These are phyloP conservation scores for Melolontha melolontha DNA, from an alignment of 2,888 invertebrate genomes.

Conservation along the genomic window DNA sequence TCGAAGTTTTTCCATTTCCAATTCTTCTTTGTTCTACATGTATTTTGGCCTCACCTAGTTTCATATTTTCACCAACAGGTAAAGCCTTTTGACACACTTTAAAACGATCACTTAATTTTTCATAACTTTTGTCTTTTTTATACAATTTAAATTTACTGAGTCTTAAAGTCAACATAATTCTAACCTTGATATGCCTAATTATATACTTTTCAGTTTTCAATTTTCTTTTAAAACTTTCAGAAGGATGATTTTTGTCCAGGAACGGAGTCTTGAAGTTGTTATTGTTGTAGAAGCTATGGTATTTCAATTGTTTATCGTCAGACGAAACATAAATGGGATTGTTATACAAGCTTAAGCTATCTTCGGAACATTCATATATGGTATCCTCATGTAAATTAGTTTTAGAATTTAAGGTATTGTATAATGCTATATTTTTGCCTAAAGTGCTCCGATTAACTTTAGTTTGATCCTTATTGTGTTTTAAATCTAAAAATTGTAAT, in stretches of 20 bases:
- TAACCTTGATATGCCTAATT: slow-evolving; percentile 73
- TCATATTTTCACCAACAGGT: slow-evolving; percentile 39
- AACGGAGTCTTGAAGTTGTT: slow-evolving; percentile 12
- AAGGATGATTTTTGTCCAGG: slow-evolving; percentile 7
- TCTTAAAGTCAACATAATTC: slow-evolving; percentile 76
- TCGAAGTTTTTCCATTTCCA: slow-evolving; percentile 62
- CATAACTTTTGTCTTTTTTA: slow-evolving; percentile 51
- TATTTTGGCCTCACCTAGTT: slow-evolving; percentile 49
- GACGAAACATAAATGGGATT: slow-evolving; percentile 61
- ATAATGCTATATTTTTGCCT: slow-evolving; percentile 55
- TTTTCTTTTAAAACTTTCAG: slow-evolving; percentile 48
- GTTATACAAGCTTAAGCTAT: slow-evolving; percentile 60
- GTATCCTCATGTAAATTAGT: slow-evolving; percentile 62
- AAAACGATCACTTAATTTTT: slow-evolving; percentile 28
- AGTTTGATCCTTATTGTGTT: slow-evolving; percentile 8
- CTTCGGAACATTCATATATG: slow-evolving; percentile 64
- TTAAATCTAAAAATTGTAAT: slow-evolving; percentile 8
- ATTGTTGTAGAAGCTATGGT: slow-evolving; percentile 46
- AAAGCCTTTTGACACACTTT: slow-evolving; percentile 4
- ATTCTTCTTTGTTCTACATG: slow-evolving; percentile 63
- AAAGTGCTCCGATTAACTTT: slow-evolving; percentile 39
- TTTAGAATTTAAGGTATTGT: slow-evolving; percentile 58
- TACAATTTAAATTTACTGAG: slow-evolving; percentile 68
- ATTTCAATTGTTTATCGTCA: slow-evolving; percentile 27
- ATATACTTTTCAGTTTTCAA: slow-evolving; percentile 71